A percentile compares a stretch with the other conserved stretches of the same genome.
Conservation (phyloP, 1,140 invertebrate species). For the Neodiprion lecontei region DNA sequence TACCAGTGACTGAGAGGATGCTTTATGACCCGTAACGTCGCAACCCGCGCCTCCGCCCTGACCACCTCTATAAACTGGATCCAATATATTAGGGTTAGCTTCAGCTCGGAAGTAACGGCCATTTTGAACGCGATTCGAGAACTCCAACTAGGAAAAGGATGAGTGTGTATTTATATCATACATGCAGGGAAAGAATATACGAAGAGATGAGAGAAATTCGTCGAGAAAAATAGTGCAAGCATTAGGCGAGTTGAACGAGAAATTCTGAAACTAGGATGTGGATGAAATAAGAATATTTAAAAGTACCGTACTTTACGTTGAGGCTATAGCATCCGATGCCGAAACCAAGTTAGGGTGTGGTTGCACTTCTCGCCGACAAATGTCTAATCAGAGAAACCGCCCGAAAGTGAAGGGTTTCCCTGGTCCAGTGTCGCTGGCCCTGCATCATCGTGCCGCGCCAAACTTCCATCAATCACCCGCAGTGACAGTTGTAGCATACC, state of each 20-base stretch:
- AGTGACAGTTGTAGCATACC: neutral
- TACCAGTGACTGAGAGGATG: neutral
- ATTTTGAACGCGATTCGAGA: neutral
- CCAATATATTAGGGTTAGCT: conserved; percentile 7
- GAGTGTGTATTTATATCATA: neutral
- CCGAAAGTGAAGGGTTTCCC: neutral
- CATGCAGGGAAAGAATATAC: neutral
- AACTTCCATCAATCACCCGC: conserved; percentile 1
- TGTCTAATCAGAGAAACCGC: neutral
- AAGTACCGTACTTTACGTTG: too few relatives aligned
- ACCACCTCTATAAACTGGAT: conserved; percentile 2
- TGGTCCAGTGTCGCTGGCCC: neutral
- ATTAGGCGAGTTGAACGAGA: neutral
- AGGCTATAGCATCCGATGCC: too few relatives aligned
- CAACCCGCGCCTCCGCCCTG: neutral
- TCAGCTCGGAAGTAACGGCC: neutral
- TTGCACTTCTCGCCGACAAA: neutral
- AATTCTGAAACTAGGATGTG: neutral
- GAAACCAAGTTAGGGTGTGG: neutral
- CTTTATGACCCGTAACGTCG: conserved; percentile 7
- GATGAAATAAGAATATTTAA: neutral
- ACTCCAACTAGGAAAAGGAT: neutral
- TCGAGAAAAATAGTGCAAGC: neutral
- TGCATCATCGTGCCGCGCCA: neutral
- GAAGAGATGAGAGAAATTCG: neutral